Conservation (phyloP, 2,113 vertebrate species). For the Aegotheles bennettii region DNA sequence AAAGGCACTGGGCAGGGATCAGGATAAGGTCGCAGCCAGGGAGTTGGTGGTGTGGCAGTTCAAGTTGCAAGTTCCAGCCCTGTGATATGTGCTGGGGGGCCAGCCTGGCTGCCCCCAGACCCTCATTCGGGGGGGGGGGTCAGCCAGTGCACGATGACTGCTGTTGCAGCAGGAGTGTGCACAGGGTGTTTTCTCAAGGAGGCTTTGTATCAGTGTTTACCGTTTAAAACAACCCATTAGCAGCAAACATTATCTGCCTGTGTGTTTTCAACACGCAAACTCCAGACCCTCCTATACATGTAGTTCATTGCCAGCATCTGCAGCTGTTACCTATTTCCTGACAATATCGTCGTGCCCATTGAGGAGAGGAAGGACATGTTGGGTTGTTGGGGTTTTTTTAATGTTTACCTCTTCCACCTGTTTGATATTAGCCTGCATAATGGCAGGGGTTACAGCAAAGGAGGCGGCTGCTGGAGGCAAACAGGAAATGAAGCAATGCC, state of each 20-base stretch:
- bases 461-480: neutral
- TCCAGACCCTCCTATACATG: neutral
- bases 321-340: constrained; percentile 54
- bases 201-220: neutral
- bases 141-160: accelerated
- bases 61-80: neutral
- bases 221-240: neutral
- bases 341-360: constrained; percentile 5
- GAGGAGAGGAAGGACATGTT: constrained; percentile 33
- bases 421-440: constrained; percentile 20
- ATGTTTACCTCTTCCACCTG: constrained; percentile 51
- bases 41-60: neutral
- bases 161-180: neutral
- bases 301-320: constrained; percentile 27
- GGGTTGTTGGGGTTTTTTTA: neutral
- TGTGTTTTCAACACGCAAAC: neutral
- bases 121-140: accelerated
- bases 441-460: neutral
- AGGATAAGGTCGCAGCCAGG: neutral
- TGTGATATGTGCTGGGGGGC: no score
- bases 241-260: neutral
- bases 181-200: neutral
- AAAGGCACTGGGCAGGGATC: neutral
- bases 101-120: no score
- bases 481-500: constrained; percentile 36